Percentiles rank a stretch among this genome's conserved stretches.
Conservation (phyloP, 2,797 vertebrate genomes). For the Parambassis ranga region DNA sequence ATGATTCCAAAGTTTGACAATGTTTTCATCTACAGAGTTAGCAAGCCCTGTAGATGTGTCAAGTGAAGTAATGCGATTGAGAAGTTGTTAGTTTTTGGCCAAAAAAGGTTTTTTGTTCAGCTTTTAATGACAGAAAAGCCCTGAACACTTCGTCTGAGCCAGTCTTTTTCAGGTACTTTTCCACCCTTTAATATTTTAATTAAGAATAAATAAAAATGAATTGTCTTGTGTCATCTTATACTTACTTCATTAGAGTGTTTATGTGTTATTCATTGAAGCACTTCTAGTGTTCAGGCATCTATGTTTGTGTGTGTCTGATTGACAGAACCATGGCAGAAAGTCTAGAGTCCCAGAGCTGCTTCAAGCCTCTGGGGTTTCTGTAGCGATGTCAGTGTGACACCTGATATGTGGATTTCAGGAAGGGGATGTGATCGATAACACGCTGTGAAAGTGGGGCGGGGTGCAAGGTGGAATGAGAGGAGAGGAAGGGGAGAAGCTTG, state of each 20-base stretch:
- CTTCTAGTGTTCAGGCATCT: background rate
- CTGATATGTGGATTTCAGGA: slow-evolving; percentile 75
- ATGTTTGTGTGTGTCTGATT: slow-evolving; percentile 50
- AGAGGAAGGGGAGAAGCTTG: background rate
- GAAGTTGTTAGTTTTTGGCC: no score
- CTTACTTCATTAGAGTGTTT: no score
- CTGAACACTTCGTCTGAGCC: no score
- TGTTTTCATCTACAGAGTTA: no score
- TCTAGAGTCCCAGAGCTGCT: slow-evolving; percentile 76
- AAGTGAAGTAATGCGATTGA: no score
- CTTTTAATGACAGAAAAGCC: no score
- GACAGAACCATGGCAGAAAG: slow-evolving; percentile 69
- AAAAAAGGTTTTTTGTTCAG: no score
- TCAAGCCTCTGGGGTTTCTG: slow-evolving; percentile 65
- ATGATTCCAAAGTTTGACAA: background rate
- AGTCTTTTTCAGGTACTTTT: no score
- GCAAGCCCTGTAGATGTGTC: no score
- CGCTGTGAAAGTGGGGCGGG: slow-evolving; percentile 3
- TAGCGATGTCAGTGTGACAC: slow-evolving; percentile 82
- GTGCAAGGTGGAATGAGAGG: background rate
- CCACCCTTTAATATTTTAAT: no score
- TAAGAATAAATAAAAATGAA: no score
- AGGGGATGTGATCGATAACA: slow-evolving; percentile 78
- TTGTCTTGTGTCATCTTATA: no score
- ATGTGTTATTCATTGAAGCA: background rate